Conservation (phyloP, 2,113 vertebrate species). For the Ranitomeya imitator region DNA sequence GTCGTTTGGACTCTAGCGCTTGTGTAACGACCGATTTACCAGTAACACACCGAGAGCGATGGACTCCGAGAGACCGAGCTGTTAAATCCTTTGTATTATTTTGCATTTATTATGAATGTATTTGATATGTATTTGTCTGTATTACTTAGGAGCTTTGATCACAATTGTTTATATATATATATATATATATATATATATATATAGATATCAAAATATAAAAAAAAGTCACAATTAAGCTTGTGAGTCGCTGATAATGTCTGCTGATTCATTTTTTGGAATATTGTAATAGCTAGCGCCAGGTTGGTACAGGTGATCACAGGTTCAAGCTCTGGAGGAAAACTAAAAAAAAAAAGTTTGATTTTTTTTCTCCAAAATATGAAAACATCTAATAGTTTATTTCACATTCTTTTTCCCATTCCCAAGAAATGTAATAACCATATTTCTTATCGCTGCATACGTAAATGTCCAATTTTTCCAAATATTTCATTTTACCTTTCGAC, state of each 20-base stretch:
- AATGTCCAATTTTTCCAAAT: too few species aligned
- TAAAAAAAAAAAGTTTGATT: too few species aligned
- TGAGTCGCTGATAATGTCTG: neutral
- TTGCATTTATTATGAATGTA: conserved; percentile 49
- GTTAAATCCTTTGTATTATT: conserved; percentile 24
- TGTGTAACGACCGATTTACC: neutral
- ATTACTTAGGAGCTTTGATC: conserved; percentile 41
- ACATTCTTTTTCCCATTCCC: too few species aligned
- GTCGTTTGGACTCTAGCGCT: neutral
- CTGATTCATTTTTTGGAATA: too few species aligned
- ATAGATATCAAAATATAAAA: neutral
- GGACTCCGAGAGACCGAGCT: neutral
- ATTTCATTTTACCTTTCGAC: too few species aligned
- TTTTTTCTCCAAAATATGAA: too few species aligned
- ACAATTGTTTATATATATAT: neutral
- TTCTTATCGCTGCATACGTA: too few species aligned
- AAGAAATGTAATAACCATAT: too few species aligned
- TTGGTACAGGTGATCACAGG: too few species aligned
- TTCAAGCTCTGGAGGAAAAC: too few species aligned
- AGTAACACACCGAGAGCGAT: neutral
- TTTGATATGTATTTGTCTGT: conserved; percentile 43
- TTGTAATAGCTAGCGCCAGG: too few species aligned
- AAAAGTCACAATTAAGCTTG: conserved; percentile 3
- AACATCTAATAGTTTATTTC: too few species aligned
- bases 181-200: conserved; percentile 20